Conservation (phyloP, 92 coral and sea anemone species). For the Phenganax subtilis region DNA sequence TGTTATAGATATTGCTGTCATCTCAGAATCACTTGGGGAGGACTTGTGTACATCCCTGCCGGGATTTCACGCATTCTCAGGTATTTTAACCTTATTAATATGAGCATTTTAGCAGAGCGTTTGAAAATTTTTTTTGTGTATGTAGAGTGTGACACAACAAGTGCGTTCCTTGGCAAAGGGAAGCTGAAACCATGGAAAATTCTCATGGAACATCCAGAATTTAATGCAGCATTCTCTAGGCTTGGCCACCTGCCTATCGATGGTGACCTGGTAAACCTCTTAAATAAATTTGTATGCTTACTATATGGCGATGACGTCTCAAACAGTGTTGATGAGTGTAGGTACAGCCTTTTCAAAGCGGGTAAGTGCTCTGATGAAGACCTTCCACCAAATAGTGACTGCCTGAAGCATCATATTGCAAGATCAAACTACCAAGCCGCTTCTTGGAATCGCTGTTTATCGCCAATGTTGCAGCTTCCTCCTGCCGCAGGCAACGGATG, state of each 20-base stretch:
- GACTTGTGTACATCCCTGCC: slow-evolving; percentile 35
- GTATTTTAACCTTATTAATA: neutral
- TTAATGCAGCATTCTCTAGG: too few relatives aligned
- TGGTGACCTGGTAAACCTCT: too few relatives aligned
- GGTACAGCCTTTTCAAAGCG: too few relatives aligned
- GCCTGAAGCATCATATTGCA: neutral
- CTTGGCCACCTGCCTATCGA: too few relatives aligned
- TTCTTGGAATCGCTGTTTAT: slow-evolving; percentile 4
- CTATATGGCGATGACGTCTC: too few relatives aligned
- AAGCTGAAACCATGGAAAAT: neutral
- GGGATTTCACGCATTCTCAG: slow-evolving; percentile 42
- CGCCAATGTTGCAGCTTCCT: slow-evolving; percentile 2
- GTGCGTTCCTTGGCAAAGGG: neutral
- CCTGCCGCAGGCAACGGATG: neutral
- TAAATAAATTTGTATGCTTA: too few relatives aligned
- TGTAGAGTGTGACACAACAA: neutral
- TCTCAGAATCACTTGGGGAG: slow-evolving; percentile 36
- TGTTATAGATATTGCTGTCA: neutral
- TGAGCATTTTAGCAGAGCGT: neutral
- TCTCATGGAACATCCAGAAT: neutral
- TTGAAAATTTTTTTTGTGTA: neutral
- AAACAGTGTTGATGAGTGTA: too few relatives aligned
- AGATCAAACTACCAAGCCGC: slow-evolving; percentile 5
- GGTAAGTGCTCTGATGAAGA: neutral
- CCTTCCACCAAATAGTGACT: slow-evolving; percentile 8